A percentile compares a stretch with the other conserved stretches of the same genome.
phyloP scores from a whole-genome alignment of 1,140 invertebrate species.

The honey bee (Apis mellifera) region DNA sequence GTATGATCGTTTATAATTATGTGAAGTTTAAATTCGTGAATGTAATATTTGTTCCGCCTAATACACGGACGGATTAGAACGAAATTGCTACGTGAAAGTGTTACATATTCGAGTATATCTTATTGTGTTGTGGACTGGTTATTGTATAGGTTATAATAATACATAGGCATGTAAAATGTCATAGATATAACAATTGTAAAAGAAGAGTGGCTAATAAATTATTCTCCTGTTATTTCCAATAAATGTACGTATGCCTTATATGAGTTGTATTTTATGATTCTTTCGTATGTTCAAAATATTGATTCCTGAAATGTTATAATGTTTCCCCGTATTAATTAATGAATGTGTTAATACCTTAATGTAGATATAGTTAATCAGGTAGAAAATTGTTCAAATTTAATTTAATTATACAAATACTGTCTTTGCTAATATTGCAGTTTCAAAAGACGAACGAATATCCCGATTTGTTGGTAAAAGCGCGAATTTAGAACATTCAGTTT shows the following conservation, averaged over 20 bases:
- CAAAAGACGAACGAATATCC: constrained; percentile 23
- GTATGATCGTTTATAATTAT: constrained; percentile 38
- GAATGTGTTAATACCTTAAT: not conserved
- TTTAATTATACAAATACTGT: constrained; percentile 19
- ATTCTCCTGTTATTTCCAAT: constrained; percentile 49
- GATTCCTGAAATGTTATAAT: constrained; percentile 25
- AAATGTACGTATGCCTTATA: constrained; percentile 49
- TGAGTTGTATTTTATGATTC: constrained; percentile 47
- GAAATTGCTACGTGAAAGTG: constrained; percentile 30
- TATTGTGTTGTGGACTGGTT: constrained; percentile 28
- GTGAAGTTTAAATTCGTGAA: constrained; percentile 45
- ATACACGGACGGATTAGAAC: constrained; percentile 29
- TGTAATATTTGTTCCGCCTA: constrained; percentile 26
- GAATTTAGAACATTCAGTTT: constrained; percentile 25
- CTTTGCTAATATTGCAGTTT: constrained; percentile 28
- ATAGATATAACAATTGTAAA: constrained; percentile 50
- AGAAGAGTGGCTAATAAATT: constrained; percentile 54
- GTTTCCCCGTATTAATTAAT: constrained; percentile 1
- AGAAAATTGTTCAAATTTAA: constrained; percentile 1
- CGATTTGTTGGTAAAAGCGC: constrained; percentile 38
- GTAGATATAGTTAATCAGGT: constrained; percentile 12
- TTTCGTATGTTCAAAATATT: constrained; percentile 12
- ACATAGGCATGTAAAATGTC: constrained; percentile 47
- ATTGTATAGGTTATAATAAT: constrained; percentile 52
- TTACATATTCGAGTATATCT: not conserved